These are phyloP conservation scores for Echinarachnius parma DNA, from an alignment of 53 echinoderm and acorn worm species.

Conservation along the genomic window DNA sequence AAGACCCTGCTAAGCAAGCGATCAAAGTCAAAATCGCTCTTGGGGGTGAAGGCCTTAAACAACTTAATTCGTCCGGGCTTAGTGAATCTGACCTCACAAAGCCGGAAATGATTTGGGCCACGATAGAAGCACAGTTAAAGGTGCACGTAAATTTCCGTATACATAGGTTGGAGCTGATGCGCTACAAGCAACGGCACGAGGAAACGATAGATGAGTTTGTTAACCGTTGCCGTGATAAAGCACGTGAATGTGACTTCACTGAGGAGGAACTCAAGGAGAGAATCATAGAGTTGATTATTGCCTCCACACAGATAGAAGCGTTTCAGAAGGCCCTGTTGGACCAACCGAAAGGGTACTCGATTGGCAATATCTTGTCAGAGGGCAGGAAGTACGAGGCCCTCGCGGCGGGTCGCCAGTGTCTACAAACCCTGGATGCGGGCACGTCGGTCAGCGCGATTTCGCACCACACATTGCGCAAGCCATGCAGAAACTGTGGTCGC, in stretches of 20 bases:
- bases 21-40: constrained; percentile 63
- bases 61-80: constrained; percentile 54
- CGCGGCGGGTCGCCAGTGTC: constrained; percentile 11
- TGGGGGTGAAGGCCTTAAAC: constrained; percentile 56
- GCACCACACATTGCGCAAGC: too few relatives aligned
- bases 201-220: constrained; percentile 59
- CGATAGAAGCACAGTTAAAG: constrained; percentile 49
- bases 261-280: constrained; percentile 36
- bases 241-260: constrained; percentile 46
- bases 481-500: too few relatives aligned
- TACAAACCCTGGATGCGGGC: too few relatives aligned
- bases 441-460: too few relatives aligned
- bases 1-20: too few relatives aligned
- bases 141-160: constrained; percentile 59
- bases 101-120: constrained; percentile 51
- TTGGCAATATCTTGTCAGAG: constrained; percentile 28
- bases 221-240: constrained; percentile 52
- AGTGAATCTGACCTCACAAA: constrained; percentile 38
- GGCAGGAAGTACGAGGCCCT: constrained; percentile 59
- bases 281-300: constrained; percentile 54
- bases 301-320: constrained; percentile 44
- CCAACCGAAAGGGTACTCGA: constrained; percentile 26
- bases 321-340: constrained; percentile 37
- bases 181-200: constrained; percentile 31
- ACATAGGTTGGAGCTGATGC: constrained; percentile 52